phyloP scores from a whole-genome alignment of 2,113 vertebrate species.

The Phainopepla nitens region DNA sequence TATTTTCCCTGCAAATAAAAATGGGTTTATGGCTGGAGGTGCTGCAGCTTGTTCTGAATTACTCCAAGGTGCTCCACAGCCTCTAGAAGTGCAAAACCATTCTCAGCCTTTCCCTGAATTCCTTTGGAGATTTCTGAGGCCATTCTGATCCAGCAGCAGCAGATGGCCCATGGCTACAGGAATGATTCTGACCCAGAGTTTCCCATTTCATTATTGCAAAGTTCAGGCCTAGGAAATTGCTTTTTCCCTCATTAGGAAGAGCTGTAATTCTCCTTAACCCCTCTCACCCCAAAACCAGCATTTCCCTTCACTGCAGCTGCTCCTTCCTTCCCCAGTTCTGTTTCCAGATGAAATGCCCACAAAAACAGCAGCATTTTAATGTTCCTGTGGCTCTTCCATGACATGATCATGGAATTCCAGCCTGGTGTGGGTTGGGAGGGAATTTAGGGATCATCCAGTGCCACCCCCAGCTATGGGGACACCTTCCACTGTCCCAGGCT shows the following conservation, averaged over 20 bases:
- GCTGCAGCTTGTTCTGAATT: not conserved
- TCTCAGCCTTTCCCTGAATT: not conserved
- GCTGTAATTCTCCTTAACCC: not conserved
- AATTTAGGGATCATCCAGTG: not conserved
- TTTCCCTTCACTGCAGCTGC: not conserved
- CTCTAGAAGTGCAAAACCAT: not conserved
- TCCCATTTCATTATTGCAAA: not conserved
- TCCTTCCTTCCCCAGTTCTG: not conserved
- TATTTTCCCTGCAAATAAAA: not conserved
- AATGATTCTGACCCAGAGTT: not conserved
- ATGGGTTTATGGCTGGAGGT: not conserved
- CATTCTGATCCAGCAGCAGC: not conserved
- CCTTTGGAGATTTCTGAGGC: not conserved
- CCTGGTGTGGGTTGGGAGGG: not conserved
- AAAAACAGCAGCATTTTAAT: not conserved
- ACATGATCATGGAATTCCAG: not conserved
- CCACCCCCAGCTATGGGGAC: not conserved
- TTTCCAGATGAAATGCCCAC: not conserved
- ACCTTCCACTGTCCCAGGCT: fast-evolving
- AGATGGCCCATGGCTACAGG: not conserved
- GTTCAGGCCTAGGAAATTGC: not conserved
- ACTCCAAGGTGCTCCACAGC: not conserved
- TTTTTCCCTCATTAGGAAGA: not conserved
- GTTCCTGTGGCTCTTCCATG: not conserved
- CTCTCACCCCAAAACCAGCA: not conserved